Base-by-base conservation (phyloP, 2,113 vertebrate species). In the Pelecanoides urinatrix region DNA sequence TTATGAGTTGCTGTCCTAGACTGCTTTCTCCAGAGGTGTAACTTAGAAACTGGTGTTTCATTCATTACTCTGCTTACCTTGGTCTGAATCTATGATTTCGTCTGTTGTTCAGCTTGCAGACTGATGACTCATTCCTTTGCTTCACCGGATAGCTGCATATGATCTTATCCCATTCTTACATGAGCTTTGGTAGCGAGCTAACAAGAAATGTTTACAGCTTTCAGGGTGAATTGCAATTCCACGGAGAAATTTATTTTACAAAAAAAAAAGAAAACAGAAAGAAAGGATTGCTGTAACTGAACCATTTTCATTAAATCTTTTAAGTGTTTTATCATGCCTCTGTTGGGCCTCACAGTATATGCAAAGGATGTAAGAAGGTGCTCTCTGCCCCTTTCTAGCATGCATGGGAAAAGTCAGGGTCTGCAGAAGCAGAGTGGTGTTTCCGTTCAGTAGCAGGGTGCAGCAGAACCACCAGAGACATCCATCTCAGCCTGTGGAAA, bases 41-140 rank as follows among this genome's bases (percentile, higher is more conserved):
- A 77, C 95, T 88, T 90, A 84, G 73, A 73, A 36, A 65, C 47
- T 86, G 40, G 34, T 61, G 23, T 95, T 97, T 88, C 84, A 71
- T 97, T 98, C 94, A 92, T 85, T 96, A 23, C 73, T 84, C 20
- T 83, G 88, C 84, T 92, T 94, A 72, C 94, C 89, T 93, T 75
- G 61, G 53, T 96, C 53, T 94, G 75, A 95, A 95, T 94, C 30
- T 74, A 36, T 4, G 17, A 15, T 94, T 89, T 55, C 4, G 29
- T 38, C 75, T 92, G 52, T 86, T 93, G 77, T 94, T 97, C 83
- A 93, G 56, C 65, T 85, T 40, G 42, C 62, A n/a, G 56, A 77
- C 36, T 62, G 59, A 75, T 97, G 97, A 98, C 88, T 98, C 95
- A 96, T 84, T 93, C 83, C 81, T 94, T 86, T 78, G 75, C 96